Percentiles rank a stretch among this genome's conserved stretches.
These are phyloP conservation scores for Toxotes lorentzi DNA, from an alignment of 2,797 vertebrate species.

Conservation along the genomic window DNA sequence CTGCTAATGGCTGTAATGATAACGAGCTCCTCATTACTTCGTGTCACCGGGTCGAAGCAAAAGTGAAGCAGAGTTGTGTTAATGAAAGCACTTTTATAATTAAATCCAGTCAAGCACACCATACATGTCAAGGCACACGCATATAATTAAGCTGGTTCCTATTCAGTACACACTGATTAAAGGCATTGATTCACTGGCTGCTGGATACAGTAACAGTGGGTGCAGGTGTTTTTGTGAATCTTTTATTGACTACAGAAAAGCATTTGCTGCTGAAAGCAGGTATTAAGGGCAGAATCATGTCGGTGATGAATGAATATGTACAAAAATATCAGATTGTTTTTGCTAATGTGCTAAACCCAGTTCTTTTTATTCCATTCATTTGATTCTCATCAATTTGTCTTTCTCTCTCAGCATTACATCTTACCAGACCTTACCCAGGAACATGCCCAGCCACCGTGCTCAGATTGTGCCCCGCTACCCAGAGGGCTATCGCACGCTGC, in stretches of 20 bases:
- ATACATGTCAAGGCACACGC: conserved; percentile 15
- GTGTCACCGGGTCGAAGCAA: conserved; percentile 5
- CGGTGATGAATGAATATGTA: not conserved
- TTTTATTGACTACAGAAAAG: not conserved
- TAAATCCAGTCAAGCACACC: conserved; percentile 23
- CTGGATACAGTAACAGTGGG: not conserved
- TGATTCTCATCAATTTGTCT: not conserved
- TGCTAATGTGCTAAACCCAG: not conserved
- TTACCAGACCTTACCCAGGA: conserved; percentile 95
- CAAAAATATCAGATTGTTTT: not conserved
- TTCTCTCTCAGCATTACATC: conserved; percentile 86
- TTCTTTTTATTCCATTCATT: too few species aligned
- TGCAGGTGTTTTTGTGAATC: not conserved
- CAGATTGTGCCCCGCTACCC: conserved; percentile 90
- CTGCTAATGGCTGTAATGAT: conserved; percentile 6
- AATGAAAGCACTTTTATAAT: conserved; percentile 37
- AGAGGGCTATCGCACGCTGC: conserved; percentile 94
- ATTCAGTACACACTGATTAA: conserved; percentile 33
- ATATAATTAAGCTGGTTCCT: conserved; percentile 22
- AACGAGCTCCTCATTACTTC: conserved; percentile 18
- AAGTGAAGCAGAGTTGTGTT: conserved; percentile 26
- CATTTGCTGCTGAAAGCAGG: not conserved
- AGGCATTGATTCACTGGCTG: conserved; percentile 11
- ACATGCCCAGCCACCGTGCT: conserved; percentile 95
- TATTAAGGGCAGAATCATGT: not conserved